Base-by-base conservation (phyloP, 2,888 invertebrate genomes). In the Heliconius hortense region DNA sequence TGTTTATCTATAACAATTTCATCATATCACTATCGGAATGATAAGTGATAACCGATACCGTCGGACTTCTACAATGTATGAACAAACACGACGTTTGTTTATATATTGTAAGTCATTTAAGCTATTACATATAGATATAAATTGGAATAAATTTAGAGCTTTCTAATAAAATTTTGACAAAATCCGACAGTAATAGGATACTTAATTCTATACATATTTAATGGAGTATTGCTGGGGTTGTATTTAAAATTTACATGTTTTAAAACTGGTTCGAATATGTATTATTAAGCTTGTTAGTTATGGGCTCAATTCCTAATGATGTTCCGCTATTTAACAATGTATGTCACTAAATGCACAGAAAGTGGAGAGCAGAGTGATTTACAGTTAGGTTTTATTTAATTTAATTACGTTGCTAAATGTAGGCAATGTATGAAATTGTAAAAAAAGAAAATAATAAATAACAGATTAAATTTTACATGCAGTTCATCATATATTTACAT, bases 1-100 rank as follows among this genome's bases (percentile, higher is more conserved):
- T 77, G 77, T 79, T 79, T 74, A 77, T 79, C 69, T 77, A 59
- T 77, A 77, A 78, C 79, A 79, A 76, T 74, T 73, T 60, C 24
- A 67, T 69, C 1, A 28, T 53, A 53, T 69, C 53, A 21, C 24
- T 68, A 26, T 43, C 26, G 18, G 4, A 3, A 26, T 60, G 60
- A 60, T 60, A 60, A 26, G 26, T 60, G 60, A 60, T 60, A 60
- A 60, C 60, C 26, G 68, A 68, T 28, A 75, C 67, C 63, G 63
- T 56, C 68, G 72, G 62, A 76, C 24, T n/a, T 13, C 53, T 43
- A 68, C 62, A 48, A 72, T 64, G 24, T 31, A 48, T 4, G 2
- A 67, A 67, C 26, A 67, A 48, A 26, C 15, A 21, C 43, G 2
- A 28, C 18, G 31, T 21, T 28, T 60, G 3, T 28, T 31, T 63